Evolutionary conservation across 2,888 invertebrate genomes (phyloP).

Genomic region (Galerucella pusilla): DNA sequence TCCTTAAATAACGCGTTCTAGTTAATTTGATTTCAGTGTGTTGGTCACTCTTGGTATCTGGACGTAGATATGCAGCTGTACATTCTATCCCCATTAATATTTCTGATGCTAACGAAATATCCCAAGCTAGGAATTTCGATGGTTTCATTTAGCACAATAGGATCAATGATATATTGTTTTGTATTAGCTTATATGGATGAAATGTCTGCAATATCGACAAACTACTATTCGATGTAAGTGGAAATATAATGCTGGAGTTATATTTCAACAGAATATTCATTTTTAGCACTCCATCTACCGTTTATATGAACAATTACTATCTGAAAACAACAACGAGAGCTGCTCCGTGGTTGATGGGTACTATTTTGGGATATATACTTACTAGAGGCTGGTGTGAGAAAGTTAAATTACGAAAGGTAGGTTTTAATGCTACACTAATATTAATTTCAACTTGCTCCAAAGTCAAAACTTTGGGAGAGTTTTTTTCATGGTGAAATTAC

Average conservation of each 20-base stretch:
- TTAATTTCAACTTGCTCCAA: neutral
- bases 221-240: constrained; percentile 42
- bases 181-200: constrained; percentile 47
- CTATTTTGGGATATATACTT: constrained; percentile 22
- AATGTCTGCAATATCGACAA: constrained; percentile 48
- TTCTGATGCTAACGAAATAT: constrained; percentile 66
- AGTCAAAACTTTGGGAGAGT: no score
- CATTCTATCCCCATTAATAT: constrained; percentile 65
- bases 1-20: no score
- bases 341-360: constrained; percentile 24
- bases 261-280: neutral
- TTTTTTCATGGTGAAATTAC: neutral
- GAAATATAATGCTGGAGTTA: neutral
- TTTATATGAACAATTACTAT: constrained; percentile 22
- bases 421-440: neutral
- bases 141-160: constrained; percentile 41
- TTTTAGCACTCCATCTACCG: constrained; percentile 14
- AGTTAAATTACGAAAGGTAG: constrained; percentile 8
- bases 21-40: constrained; percentile 59
- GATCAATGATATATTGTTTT: constrained; percentile 46
- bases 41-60: constrained; percentile 71
- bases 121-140: constrained; percentile 50
- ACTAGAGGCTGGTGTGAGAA: neutral
- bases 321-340: constrained; percentile 22
- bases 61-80: constrained; percentile 71